Base-by-base conservation (phyloP, 2,888 invertebrate genomes). In the Hirudinaria manillensis region DNA sequence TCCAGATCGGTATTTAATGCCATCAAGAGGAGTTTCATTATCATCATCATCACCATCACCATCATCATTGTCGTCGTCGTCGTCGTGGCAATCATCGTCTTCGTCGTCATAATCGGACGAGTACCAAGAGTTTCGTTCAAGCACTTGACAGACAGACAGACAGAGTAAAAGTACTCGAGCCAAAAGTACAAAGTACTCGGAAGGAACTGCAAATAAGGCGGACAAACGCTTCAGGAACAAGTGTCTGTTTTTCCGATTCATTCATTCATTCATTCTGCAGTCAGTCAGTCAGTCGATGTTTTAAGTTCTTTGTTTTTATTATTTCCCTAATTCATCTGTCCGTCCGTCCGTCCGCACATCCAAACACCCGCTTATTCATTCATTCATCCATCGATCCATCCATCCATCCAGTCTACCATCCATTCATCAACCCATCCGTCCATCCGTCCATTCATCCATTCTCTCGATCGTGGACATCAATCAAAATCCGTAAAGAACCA, bases 1-100 rank as follows among this genome's bases (percentile, higher is more conserved):
- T 45, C 45, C 45, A 45, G 45, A 16, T 45, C 10, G 1, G 13
- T 1, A 4, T 10, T 45, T 45, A 38, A 38, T 38, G 3, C 10
- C 71, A 70, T 70, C 70, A 70, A 29, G 29, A 70, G 16, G 29
- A 70, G 10, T 34, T 29, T n/a, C 38, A 38, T 21, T 34, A 70
- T 70, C 38, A 32, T 32, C 70, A 70, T 24, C 70, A 70, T 70
- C 70, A 70, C 27, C 32, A 70, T 32, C 34, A 70, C 16, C 70
- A 70, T 70, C 70, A 70, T 70, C 70, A 70, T 70, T 34, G 32
- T 32, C 70, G 32, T 70, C 70, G 32, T 70, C 70, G 32, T 32
- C 27, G 32, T 32, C 70, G 32, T 70, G 29, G 32, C 27, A 21
- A 70, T 32, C 38, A 38, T 38, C 3, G 4, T 38, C 38, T 3